Evolutionary conservation across 2,113 vertebrate species (phyloP).

Genomic region (Crypturellus undulatus): DNA sequence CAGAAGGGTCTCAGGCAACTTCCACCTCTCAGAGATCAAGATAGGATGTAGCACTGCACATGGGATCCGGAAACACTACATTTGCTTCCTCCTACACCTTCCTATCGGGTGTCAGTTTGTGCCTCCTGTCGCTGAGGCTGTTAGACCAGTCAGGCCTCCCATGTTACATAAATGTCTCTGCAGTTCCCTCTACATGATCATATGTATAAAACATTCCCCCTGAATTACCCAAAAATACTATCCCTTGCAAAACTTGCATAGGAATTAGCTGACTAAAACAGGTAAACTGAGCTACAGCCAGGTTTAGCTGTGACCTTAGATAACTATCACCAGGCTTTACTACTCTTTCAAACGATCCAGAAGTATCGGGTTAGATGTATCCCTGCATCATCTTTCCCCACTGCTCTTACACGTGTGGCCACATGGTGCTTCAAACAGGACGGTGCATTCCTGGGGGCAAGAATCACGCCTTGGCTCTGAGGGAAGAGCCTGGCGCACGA

Average conservation of each 20-base stretch:
- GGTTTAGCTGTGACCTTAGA: background rate
- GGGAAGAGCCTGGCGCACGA: background rate
- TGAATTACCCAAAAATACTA: background rate
- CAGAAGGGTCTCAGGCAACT: background rate
- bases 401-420: background rate
- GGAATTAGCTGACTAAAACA: background rate
- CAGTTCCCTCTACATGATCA: background rate
- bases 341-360: background rate
- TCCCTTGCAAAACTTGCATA: background rate
- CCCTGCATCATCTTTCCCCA: background rate
- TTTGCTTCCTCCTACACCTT: background rate
- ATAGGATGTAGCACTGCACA: background rate
- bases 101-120: background rate
- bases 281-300: background rate
- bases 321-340: background rate
- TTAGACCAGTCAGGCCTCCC: background rate
- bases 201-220: accelerated
- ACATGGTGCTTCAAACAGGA: background rate
- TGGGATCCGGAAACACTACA: background rate
- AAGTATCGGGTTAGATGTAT: background rate
- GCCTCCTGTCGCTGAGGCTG: accelerated
- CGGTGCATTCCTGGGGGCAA: background rate
- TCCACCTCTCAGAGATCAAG: background rate
- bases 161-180: background rate
- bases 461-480: background rate